Conservation (phyloP, 2,888 invertebrate species). For the Trissolcus brochymenae region DNA sequence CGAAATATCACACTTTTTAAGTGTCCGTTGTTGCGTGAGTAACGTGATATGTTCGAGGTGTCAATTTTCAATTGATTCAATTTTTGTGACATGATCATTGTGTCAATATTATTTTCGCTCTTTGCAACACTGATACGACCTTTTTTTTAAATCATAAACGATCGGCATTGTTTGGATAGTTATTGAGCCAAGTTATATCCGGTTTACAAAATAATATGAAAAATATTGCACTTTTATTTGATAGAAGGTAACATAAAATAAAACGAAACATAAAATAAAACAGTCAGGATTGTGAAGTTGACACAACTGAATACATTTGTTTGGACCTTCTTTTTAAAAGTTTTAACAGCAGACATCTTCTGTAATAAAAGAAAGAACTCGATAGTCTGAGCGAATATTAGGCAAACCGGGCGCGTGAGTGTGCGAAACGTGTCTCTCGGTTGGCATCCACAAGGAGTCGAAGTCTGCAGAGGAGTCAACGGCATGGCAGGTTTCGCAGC, state of each 20-base stretch:
- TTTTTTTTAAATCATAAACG: too few relatives aligned
- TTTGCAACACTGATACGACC: too few relatives aligned
- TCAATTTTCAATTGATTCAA: background rate
- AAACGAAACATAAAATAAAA: too few relatives aligned
- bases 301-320: too few relatives aligned
- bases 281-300: too few relatives aligned
- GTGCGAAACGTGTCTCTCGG: constrained; percentile 26
- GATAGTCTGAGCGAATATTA: constrained; percentile 35
- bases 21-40: background rate
- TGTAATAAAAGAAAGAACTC: constrained; percentile 15
- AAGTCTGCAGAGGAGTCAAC: constrained; percentile 62
- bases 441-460: constrained; percentile 35
- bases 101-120: too few relatives aligned
- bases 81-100: too few relatives aligned
- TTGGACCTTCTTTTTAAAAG: background rate
- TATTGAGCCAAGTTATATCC: too few relatives aligned
- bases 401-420: background rate
- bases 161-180: too few relatives aligned
- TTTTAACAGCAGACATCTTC: background rate
- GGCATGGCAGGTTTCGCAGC: constrained; percentile 54
- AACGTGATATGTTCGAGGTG: background rate
- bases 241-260: too few relatives aligned
- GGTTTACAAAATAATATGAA: too few relatives aligned
- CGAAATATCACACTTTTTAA: background rate
- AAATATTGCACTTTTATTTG: too few relatives aligned